Percentiles rank a stretch among this genome's conserved stretches.
Evolutionary conservation across 2,113 vertebrate species (phyloP).

Genomic region (Prinia subflava): DNA sequence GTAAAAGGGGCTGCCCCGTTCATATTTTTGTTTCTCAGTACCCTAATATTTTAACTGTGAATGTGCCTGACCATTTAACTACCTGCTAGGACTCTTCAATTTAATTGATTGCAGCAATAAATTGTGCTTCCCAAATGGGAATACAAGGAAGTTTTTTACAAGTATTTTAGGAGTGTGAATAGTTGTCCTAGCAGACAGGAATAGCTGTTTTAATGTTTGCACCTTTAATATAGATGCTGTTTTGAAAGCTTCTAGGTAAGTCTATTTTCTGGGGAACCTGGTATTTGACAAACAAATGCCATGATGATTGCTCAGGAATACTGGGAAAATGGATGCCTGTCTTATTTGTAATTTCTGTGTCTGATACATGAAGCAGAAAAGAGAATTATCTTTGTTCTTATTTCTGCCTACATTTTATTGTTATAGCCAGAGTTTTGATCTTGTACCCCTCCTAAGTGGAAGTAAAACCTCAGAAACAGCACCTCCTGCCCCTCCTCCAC

Average conservation of each 20-base stretch:
- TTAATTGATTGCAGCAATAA: background rate
- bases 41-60: background rate
- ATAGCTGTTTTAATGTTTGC: background rate
- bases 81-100: background rate
- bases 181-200: background rate
- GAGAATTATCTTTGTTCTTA: background rate
- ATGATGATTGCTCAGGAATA: background rate
- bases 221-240: background rate
- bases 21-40: background rate
- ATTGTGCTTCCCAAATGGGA: background rate
- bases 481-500: background rate
- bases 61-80: background rate
- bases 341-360: background rate
- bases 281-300: background rate
- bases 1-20: background rate
- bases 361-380: background rate
- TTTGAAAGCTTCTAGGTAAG: background rate
- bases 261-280: background rate
- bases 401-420: background rate
- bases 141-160: background rate
- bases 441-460: background rate
- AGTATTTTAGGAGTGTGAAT: background rate
- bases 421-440: background rate
- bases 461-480: background rate
- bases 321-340: background rate